Evolutionary conservation across 2,113 vertebrate genomes (phyloP).

Genomic region (Scatophagus argus): DNA sequence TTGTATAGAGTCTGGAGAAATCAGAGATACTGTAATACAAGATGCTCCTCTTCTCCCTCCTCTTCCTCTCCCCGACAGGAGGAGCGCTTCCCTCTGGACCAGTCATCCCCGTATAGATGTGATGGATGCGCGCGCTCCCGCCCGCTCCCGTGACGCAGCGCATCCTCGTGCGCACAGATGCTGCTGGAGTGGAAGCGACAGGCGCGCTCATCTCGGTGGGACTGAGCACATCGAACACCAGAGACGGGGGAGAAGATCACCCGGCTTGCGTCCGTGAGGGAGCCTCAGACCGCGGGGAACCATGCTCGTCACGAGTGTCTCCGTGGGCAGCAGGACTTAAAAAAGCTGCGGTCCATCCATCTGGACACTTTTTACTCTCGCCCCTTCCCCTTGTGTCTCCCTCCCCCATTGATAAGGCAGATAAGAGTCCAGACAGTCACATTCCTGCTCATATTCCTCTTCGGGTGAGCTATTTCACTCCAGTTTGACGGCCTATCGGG

Average conservation of each 20-base stretch:
- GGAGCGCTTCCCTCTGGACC: conserved; percentile 35
- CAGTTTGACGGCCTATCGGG: not conserved
- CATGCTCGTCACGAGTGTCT: conserved; percentile 59
- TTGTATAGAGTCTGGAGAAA: no score
- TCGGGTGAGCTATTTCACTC: not conserved
- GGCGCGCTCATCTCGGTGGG: conserved; percentile 52
- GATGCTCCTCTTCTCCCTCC: not conserved
- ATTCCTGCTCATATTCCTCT: not conserved
- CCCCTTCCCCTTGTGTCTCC: not conserved
- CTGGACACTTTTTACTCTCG: conserved; percentile 49
- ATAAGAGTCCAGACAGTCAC: not conserved
- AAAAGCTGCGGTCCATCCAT: conserved; percentile 52
- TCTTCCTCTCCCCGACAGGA: conserved; percentile 41
- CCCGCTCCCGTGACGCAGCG: conserved; percentile 66
- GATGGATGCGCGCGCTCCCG: conserved; percentile 56
- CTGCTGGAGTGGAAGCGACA: conserved; percentile 53
- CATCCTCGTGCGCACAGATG: conserved; percentile 57
- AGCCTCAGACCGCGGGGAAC: conserved; percentile 52
- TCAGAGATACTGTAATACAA: not conserved
- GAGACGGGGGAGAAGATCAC: conserved; percentile 23
- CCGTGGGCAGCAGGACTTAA: conserved; percentile 70
- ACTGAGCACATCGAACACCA: conserved; percentile 42
- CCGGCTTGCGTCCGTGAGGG: conserved; percentile 57
- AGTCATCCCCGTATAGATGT: not conserved
- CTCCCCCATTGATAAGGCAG: not conserved